Evolutionary conservation across 2,113 vertebrate genomes (phyloP).

Genomic region (Tilapia sparmanii): DNA sequence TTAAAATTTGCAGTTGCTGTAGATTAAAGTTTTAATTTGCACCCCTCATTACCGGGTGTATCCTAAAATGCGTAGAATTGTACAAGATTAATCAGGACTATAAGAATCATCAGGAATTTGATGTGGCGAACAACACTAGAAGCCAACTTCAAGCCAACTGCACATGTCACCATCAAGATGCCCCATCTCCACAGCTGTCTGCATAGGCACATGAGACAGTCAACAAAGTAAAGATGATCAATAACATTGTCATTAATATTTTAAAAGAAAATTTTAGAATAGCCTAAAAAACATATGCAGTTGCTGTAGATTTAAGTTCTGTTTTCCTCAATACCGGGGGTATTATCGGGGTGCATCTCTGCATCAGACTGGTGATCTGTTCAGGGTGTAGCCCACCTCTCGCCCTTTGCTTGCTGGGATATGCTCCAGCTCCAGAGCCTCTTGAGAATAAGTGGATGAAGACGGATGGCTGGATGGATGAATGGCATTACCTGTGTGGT

Average conservation of each 20-base stretch:
- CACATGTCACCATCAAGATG: background rate
- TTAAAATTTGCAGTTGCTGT: background rate
- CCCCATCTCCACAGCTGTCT: background rate
- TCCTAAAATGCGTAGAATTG: background rate
- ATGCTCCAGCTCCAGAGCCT: background rate
- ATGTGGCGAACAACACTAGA: background rate
- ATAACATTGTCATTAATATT: background rate
- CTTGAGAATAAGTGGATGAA: background rate
- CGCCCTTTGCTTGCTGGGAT: background rate
- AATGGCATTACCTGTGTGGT: background rate
- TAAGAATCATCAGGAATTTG: background rate
- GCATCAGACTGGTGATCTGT: too few species aligned
- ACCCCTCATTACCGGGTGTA: background rate
- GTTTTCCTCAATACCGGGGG: background rate
- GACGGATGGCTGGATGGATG: background rate
- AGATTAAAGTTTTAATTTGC: background rate
- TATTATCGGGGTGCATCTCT: too few species aligned
- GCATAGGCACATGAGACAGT: background rate
- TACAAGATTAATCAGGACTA: background rate
- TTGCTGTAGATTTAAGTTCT: background rate
- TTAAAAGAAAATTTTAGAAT: background rate
- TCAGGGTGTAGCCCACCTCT: background rate
- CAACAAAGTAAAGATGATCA: background rate
- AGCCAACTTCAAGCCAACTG: background rate
- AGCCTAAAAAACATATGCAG: background rate